Evolutionary conservation across 2,888 invertebrate genomes (phyloP).

Genomic region (Drosophila limbata): DNA sequence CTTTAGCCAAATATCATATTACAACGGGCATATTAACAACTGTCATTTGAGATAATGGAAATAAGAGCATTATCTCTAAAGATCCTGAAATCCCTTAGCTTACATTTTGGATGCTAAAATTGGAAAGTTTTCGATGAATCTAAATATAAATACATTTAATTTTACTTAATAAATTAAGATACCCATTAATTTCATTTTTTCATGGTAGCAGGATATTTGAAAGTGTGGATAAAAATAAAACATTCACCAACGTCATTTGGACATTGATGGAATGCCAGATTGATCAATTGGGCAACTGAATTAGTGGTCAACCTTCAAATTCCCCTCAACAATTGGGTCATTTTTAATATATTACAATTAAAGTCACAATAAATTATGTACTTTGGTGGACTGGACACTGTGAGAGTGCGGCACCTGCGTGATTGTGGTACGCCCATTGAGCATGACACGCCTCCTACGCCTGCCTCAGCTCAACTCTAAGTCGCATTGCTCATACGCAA

Average conservation of each 20-base stretch:
- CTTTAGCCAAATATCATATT: slow-evolving; percentile 16
- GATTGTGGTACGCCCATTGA: slow-evolving; percentile 22
- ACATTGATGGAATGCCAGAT: slow-evolving; percentile 38
- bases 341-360: slow-evolving; percentile 2
- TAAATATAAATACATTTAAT: neutral
- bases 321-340: slow-evolving; percentile 17
- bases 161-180: neutral
- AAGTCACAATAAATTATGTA: slow-evolving; percentile 16
- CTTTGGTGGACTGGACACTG: neutral
- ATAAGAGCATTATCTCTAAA: slow-evolving; percentile 12
- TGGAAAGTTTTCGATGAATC: neutral
- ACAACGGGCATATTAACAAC: slow-evolving; percentile 24
- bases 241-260: slow-evolving; percentile 8
- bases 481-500: slow-evolving; percentile 52
- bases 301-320: slow-evolving; percentile 41
- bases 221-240: slow-evolving; percentile 1
- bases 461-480: neutral
- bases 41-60: slow-evolving; percentile 14
- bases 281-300: slow-evolving; percentile 21
- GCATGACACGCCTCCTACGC: slow-evolving; percentile 4
- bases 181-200: neutral
- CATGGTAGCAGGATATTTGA: slow-evolving; percentile 30
- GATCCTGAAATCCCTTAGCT: neutral
- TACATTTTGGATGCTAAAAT: neutral
- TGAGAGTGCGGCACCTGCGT: slow-evolving; percentile 46